phyloP scores from a whole-genome alignment of 2,888 invertebrate species.

The Agrotis exclamationis region DNA sequence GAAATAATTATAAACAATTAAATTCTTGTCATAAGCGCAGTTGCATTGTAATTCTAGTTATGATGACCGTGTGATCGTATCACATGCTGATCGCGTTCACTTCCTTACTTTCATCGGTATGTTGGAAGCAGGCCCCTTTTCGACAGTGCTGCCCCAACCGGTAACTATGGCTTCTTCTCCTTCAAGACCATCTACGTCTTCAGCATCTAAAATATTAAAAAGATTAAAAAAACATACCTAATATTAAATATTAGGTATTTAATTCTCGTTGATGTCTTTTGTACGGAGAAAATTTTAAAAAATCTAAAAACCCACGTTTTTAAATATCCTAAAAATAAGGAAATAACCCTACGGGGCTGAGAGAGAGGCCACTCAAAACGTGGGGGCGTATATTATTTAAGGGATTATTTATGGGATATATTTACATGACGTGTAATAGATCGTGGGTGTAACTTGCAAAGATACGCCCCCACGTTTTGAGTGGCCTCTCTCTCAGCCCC shows the following conservation, averaged over 20 bases:
- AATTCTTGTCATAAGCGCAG: conserved; percentile 36
- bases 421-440: too few species aligned
- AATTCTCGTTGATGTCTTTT: conserved; percentile 43
- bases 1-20: conserved; percentile 16
- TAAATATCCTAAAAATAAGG: too few species aligned
- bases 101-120: conserved; percentile 92
- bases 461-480: too few species aligned
- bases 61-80: conserved; percentile 22
- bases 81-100: conserved; percentile 29
- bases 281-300: neutral
- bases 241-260: too few species aligned
- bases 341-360: too few species aligned
- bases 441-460: too few species aligned
- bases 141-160: conserved; percentile 94
- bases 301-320: too few species aligned
- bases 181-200: conserved; percentile 77
- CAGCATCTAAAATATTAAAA: conserved; percentile 71
- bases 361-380: too few species aligned
- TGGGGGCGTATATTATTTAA: too few species aligned
- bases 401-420: too few species aligned
- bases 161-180: conserved; percentile 93
- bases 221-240: neutral
- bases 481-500: too few species aligned
- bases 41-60: conserved; percentile 40
- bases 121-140: conserved; percentile 93